phyloP scores from a whole-genome alignment of 2,797 vertebrate genomes.

The Urocyon cinereoargenteus region DNA sequence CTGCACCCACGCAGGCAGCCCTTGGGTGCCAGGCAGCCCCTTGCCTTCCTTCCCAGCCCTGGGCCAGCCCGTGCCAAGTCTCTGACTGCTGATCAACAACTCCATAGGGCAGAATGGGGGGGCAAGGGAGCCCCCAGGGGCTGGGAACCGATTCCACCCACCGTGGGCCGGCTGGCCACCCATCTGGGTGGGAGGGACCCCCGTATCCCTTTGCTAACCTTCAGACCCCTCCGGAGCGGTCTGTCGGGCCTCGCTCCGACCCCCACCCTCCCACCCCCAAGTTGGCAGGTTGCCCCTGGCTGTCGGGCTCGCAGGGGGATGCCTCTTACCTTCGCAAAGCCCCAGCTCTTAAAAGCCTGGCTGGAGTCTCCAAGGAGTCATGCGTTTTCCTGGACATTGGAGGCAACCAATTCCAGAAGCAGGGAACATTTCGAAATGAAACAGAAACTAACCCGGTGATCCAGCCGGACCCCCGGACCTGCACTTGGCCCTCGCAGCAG shows the following conservation, averaged over 20 bases:
- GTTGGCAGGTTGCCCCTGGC: neutral
- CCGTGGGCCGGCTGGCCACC: neutral
- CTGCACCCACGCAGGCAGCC: slow-evolving; percentile 70
- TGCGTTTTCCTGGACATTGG: slow-evolving; percentile 31
- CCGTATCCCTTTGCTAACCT: neutral
- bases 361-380: slow-evolving; percentile 59
- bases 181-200: neutral
- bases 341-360: slow-evolving; percentile 67
- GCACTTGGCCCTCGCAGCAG: neutral
- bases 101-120: slow-evolving; percentile 40
- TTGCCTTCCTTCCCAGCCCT: slow-evolving; percentile 48
- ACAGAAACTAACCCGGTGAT: slow-evolving; percentile 66
- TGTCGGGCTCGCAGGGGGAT: neutral
- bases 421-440: slow-evolving; percentile 60
- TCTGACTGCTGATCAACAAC: slow-evolving; percentile 59
- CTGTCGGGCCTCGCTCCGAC: slow-evolving; percentile 41
- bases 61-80: slow-evolving; percentile 72
- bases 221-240: neutral
- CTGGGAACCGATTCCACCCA: slow-evolving; percentile 68
- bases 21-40: slow-evolving; percentile 82
- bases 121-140: neutral
- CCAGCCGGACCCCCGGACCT: slow-evolving; percentile 46
- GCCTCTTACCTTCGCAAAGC: slow-evolving; percentile 74
- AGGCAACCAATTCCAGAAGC: slow-evolving; percentile 49
- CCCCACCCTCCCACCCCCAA: neutral